Base-by-base conservation (phyloP, 2,113 vertebrate genomes). In the Bostrychus sinensis region DNA sequence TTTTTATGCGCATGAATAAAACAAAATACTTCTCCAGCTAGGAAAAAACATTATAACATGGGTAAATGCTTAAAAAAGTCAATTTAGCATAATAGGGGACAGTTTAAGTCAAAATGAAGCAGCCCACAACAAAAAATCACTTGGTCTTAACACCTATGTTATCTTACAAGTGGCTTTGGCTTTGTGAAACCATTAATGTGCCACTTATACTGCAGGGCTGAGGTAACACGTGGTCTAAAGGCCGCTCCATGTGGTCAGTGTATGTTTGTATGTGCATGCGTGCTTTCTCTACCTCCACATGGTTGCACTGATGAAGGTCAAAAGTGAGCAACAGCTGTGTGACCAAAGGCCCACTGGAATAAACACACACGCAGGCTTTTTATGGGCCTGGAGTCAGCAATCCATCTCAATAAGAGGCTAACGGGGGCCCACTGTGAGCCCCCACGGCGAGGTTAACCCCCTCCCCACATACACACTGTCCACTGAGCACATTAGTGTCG, bases 361-460 rank as follows among this genome's bases (percentile, higher is more conserved):
- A 66, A 55, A 56, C 45, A 58, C 25, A 51, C 28, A 58, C 50
- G 61, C 39, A 39, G 36, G 16, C 12, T 20, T 30, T 70, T 65
- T 53, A 60, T 37, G 65, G 60, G 61, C 38, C 50, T 60, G 62
- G 23, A 75, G 75, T 84, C 73, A 82, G 79, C 77, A 65, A 78
- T 89, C 67, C 58, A 75, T 86, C 74, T 85, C 83, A 75, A 73
- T 87, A 66, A 83, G 67, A 57, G 48, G 30, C 63, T 37, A 17
- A 39, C 19, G 23, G 56, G 46, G 80, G 25, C 65, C 75, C 68
- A 55, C 62, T 48, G 70, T 16, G 61, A 62, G 62, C 68, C 59
- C 55, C 66, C 58, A 43, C 28, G 39, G 63, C 30, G 78, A 82
- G 67, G 79, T 78, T 76, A 72, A 84, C 65, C 62, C 64, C 70